These are phyloP conservation scores for Taurulus bubalis DNA, from an alignment of 2,113 vertebrate species.

Conservation along the genomic window DNA sequence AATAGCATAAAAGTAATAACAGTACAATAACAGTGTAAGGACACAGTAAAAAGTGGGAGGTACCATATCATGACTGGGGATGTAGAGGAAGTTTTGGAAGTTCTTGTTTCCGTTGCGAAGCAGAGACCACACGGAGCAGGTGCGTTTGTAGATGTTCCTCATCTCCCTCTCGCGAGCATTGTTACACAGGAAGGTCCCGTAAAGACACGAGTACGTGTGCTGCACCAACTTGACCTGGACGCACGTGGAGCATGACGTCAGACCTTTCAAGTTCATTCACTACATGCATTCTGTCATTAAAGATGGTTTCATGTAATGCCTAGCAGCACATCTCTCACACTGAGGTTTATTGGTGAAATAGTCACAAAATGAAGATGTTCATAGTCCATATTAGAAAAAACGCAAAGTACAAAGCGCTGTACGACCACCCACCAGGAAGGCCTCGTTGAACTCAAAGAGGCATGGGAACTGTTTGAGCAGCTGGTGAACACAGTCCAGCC, in stretches of 20 bases:
- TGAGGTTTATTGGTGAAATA: background rate
- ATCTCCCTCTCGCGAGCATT: slow-evolving; percentile 93
- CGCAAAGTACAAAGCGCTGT: background rate
- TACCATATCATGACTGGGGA: slow-evolving; percentile 93
- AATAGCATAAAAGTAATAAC: background rate
- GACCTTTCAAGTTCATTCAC: background rate
- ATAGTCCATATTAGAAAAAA: background rate
- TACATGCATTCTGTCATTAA: background rate
- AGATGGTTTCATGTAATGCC: background rate
- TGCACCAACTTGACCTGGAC: slow-evolving; percentile 97
- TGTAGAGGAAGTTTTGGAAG: slow-evolving; percentile 98
- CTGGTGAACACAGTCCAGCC: slow-evolving; percentile 98
- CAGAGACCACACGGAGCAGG: slow-evolving; percentile 97
- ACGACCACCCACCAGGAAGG: slow-evolving; percentile 90
- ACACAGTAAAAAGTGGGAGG: background rate
- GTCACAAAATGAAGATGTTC: background rate
- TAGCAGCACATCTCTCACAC: background rate
- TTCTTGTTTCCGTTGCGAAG: slow-evolving; percentile 96
- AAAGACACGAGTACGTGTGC: slow-evolving; percentile 98
- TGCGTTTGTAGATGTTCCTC: slow-evolving; percentile 93
- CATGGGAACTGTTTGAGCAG: slow-evolving; percentile 98
- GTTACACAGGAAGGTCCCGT: slow-evolving; percentile 98
- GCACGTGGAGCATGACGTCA: background rate
- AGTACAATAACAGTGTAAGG: background rate
- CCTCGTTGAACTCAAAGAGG: slow-evolving; percentile 97